Evolutionary conservation across 2,113 vertebrate genomes (phyloP), one percentile per base, ranked within the genome.

Genomic region (Ancistrus triradiatus): DNA sequence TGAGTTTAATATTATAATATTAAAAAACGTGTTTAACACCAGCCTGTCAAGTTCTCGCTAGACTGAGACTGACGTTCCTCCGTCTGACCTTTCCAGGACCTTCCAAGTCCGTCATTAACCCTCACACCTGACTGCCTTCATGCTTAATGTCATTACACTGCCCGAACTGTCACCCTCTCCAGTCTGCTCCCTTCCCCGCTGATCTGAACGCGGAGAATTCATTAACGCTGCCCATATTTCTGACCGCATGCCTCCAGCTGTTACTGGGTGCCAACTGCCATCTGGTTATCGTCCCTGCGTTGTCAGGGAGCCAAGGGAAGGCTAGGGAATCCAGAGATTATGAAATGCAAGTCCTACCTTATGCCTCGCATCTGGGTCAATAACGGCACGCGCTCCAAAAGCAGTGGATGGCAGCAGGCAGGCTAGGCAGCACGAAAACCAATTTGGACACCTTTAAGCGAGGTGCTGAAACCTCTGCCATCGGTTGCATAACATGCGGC

Each of bases 191-290:
- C 15, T 53, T 35, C 43, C 53, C 44, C 51, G 58, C 60, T 59
- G 55, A 71, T 68, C 50, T 71, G n/a, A 71, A 71, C 61, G 55
- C 57, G 64, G 46, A 58, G 73, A 75, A 68, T 71, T 68, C 35
- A 71, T 75, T 71, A 75, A 71, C 68, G 53, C 68, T 70, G 55
- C 28, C 63, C 42, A 38, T 50, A 68, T 48, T 68, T 55, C 68
- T 59, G 22, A 18, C 47, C 22, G 33, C 50, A 35, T 49, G 19
- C 43, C 56, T 64, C 35, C 59, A 75, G 68, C 33, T 28, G 64
- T 75, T 46, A 21, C 47, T 50, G 42, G 52, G 43, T 56, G 59
- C 49, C 42, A 53, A 58, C 33, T 59, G 59, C 70, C 63, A 67
- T 67, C 68, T 63, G 63, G 68, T 56, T 66, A 67, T 71, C 59